phyloP scores from a whole-genome alignment of 2,888 invertebrate genomes.

The Leistus spinibarbis region DNA sequence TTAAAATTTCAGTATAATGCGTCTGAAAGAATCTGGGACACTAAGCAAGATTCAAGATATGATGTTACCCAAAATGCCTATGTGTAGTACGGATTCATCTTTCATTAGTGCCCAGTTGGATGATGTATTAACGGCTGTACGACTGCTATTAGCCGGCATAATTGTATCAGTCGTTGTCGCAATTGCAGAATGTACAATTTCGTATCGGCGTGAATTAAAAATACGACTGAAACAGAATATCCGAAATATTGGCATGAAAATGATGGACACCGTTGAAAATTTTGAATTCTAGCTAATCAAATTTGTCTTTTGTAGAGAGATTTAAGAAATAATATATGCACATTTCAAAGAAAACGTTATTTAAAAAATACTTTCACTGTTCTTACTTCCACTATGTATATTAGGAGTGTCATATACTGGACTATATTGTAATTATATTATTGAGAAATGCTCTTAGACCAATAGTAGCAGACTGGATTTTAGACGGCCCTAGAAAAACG shows the following conservation, averaged over 20 bases:
- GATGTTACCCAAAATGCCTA: slow-evolving; percentile 33
- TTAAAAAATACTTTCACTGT: no score
- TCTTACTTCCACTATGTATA: no score
- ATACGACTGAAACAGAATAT: neutral
- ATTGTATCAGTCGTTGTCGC: slow-evolving; percentile 11
- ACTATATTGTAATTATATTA: no score
- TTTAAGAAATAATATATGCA: no score
- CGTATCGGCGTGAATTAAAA: slow-evolving; percentile 13
- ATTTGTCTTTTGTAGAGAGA: neutral
- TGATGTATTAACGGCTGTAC: slow-evolving; percentile 25
- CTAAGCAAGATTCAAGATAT: slow-evolving; percentile 10
- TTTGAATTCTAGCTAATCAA: slow-evolving; percentile 32
- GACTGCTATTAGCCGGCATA: slow-evolving; percentile 10
- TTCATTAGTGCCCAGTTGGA: slow-evolving; percentile 33
- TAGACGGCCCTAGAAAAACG: no score
- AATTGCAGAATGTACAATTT: slow-evolving; percentile 15
- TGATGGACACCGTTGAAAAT: slow-evolving; percentile 3
- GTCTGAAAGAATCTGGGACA: slow-evolving; percentile 28
- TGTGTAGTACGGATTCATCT: slow-evolving; percentile 12
- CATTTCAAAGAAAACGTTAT: no score
- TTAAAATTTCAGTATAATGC: slow-evolving; percentile 14
- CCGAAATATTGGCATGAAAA: neutral
- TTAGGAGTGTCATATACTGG: no score
- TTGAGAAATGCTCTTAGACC: no score
- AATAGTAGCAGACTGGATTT: no score